Evolutionary conservation across 2,113 vertebrate species (phyloP), one percentile per base, ranked within the genome.

Genomic region (Brienomyrus longianalis): DNA sequence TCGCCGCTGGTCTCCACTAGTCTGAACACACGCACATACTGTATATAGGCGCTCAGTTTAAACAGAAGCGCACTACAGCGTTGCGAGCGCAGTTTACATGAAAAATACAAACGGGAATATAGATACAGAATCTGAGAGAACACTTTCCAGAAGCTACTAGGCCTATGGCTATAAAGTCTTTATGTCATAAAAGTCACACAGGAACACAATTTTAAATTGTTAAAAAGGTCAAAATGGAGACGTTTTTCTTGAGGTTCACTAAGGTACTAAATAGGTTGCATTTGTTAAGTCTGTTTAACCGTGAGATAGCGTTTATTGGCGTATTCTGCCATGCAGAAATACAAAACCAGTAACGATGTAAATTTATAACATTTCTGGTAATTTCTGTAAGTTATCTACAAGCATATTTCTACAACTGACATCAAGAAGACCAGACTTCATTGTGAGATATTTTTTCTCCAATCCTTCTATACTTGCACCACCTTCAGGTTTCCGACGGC

Each of bases 381-480:
- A 80, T 39, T 80, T 80, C 74, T 39, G 13, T 43, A 43, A 80
- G 5, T 19, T 80, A 35, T n/a, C 11, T 80, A 17, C 74, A 80
- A 39, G 2, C 74, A 43, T 1, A 1, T 80, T 80, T 39, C 1
- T 43, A 39, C 5, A 77, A 35, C 39, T 8, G 5, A 47, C 21
- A 27, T 86, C 9, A 48, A 86, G 87, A 43, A 23, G 27, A 10
- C 8, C 8, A 43, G 35, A 66, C 31, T 45, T 21, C 39, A 11
- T 39, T 19, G 86, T 7, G 52, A 35, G 86, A 23, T 66, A 13
- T 45, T 45, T 11, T 9, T 51, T 66, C 7, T 88, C 50, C 19
- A 88, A 88, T 8, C 9, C 93, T 88, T 93, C 89, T 92, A 90
- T 47, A 90, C 92, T 88, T 83, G 92, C 92, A 92, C 92, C 94